phyloP scores from a whole-genome alignment of 2,113 vertebrate species.

The Cheirogaleus medius region DNA sequence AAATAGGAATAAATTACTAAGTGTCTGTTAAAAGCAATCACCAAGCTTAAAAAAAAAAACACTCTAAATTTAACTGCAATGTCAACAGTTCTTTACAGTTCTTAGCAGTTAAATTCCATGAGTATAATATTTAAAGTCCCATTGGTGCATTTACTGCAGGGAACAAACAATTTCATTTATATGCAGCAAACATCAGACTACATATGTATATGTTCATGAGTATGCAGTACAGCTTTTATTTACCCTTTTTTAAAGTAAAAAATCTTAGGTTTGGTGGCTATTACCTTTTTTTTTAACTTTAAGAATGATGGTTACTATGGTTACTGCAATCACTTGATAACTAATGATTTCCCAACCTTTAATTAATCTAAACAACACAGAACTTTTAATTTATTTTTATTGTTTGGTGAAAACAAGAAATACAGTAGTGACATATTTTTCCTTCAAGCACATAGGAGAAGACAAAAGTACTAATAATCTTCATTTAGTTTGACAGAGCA shows the following conservation, averaged over 20 bases:
- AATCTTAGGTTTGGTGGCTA: not conserved
- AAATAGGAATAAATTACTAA: not conserved
- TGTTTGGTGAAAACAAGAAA: constrained; percentile 63
- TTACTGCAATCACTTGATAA: not conserved
- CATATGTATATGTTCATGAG: not conserved
- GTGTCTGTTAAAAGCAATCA: not conserved
- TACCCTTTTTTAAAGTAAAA: not conserved
- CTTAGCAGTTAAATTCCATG: not conserved
- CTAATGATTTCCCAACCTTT: not conserved
- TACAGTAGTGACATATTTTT: constrained; percentile 56
- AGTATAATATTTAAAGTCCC: not conserved
- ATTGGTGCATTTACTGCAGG: not conserved
- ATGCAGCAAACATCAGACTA: not conserved
- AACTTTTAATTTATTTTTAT: constrained; percentile 61
- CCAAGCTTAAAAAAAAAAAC: not conserved
- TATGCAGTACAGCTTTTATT: not conserved
- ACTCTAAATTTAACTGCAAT: not conserved
- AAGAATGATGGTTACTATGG: not conserved
- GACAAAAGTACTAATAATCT: constrained; percentile 35
- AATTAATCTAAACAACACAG: constrained; percentile 46
- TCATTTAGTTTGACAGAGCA: constrained; percentile 30
- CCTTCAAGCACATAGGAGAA: constrained; percentile 41
- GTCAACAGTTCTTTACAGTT: not conserved
- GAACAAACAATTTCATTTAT: not conserved
- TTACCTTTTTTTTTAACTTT: not conserved